Evolutionary conservation across 2,797 vertebrate species (phyloP), one percentile per base, ranked within the genome.

Genomic region (Eulemur albifrons): DNA sequence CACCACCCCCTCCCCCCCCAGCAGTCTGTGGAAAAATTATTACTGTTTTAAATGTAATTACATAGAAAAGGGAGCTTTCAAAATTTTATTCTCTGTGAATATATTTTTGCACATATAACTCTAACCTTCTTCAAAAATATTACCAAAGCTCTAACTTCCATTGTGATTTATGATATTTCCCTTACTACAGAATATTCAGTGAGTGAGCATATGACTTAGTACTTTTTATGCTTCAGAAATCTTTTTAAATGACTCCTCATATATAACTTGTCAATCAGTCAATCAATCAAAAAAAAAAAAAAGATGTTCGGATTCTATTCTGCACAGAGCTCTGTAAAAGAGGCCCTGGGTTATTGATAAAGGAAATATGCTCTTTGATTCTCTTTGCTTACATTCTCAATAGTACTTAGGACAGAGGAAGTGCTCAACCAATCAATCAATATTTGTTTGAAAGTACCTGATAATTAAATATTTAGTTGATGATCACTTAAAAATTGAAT

Each of bases 401-500:
- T 4, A 72, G 63, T 54, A 40, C 57, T 84, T 48, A 88, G 17
- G 27, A 61, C 13, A 84, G 20, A 76, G 38, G 57, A 70, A 30
- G 27, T 83, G 5, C 20, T 85, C 35, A 83, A 38, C 48, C 45
- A 54, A 30, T 84, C 43, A 59, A 52, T 73, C 18, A 27, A 57
- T 84, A 83, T 63, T 87, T 83, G 20, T 76, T 83, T 91, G 79
- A 93, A 87, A 96, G 38, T 27, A 72, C 57, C 15, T 67, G 77
- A 72, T 72, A 93, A 85, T 93, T 65, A 91, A 86, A 85, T 80
- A 35, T 87, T 96, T 77, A 88, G 85, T 48, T 86, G 40, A 89
- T 90, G 57, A 43, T 45, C 45, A 87, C 35, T 59, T 84, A 81
- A 20, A 67, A 52, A 72, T 21, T 89, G 43, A 95, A 92, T 35